Percentiles rank a stretch among this genome's conserved stretches.
Conservation (phyloP, 2,113 vertebrate genomes). For the Jaculus jaculus region DNA sequence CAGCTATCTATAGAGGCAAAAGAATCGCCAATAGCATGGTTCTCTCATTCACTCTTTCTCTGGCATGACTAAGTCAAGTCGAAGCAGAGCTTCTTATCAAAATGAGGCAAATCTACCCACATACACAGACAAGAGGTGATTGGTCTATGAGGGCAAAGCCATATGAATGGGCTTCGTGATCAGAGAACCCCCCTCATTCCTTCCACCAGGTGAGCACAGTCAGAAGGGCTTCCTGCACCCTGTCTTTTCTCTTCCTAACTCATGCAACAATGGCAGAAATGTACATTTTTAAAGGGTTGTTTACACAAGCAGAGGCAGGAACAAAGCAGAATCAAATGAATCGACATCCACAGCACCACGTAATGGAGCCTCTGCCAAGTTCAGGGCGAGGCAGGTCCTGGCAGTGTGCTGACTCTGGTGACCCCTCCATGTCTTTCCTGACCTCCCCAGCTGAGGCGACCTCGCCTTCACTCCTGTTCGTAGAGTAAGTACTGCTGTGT, state of each 20-base stretch:
- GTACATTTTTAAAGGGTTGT: not conserved
- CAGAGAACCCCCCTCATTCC: not conserved
- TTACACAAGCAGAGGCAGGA: not conserved
- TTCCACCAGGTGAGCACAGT: not conserved
- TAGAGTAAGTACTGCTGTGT: too few relatives aligned
- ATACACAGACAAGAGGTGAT: too few relatives aligned
- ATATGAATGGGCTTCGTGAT: not conserved
- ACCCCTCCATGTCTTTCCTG: not conserved
- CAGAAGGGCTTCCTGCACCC: too few relatives aligned
- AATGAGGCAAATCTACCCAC: not conserved
- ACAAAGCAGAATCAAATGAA: not conserved
- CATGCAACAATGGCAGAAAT: not conserved
- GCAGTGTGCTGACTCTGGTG: accelerated
- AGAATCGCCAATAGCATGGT: slow-evolving; percentile 4
- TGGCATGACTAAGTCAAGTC: slow-evolving; percentile 56
- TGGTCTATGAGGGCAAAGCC: too few relatives aligned
- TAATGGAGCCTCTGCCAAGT: not conserved
- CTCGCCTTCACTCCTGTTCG: not conserved
- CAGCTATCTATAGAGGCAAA: slow-evolving; percentile 51
- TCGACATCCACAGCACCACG: accelerated
- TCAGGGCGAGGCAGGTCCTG: not conserved
- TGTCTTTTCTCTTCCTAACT: too few relatives aligned
- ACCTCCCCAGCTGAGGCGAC: not conserved
- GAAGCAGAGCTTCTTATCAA: not conserved
- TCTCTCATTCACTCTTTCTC: slow-evolving; percentile 42